phyloP scores from a whole-genome alignment of 2,888 invertebrate genomes.

The Drosophila austrosaltans region DNA sequence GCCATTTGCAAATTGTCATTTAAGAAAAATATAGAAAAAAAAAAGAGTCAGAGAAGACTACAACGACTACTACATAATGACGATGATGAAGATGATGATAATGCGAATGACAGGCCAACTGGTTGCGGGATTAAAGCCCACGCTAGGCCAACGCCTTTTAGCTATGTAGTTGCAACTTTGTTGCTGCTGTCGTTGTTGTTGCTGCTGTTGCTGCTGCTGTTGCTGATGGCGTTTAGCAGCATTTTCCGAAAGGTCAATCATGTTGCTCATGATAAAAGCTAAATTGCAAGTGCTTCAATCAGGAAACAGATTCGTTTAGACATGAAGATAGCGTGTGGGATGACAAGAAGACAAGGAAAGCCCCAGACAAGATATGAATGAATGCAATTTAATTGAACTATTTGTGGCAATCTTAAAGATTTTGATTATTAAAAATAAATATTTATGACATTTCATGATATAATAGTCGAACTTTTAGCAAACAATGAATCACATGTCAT shows the following conservation, averaged over 20 bases:
- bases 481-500: too few relatives aligned
- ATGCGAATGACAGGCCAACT: constrained; percentile 43
- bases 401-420: too few relatives aligned
- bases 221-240: constrained; percentile 30
- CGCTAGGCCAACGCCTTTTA: constrained; percentile 52
- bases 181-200: constrained; percentile 22
- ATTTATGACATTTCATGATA: too few relatives aligned
- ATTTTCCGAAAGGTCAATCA: constrained; percentile 55
- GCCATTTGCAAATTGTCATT: constrained; percentile 75
- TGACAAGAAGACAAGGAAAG: too few relatives aligned
- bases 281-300: constrained; percentile 8
- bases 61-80: constrained; percentile 33
- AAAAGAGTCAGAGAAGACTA: constrained; percentile 24
- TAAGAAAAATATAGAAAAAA: constrained; percentile 16
- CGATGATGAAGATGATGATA: constrained; percentile 23
- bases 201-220: constrained; percentile 8
- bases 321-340: not conserved
- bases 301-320: constrained; percentile 8
- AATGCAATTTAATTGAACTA: too few relatives aligned
- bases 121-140: constrained; percentile 40
- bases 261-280: constrained; percentile 22
- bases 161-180: not conserved
- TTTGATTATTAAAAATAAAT: too few relatives aligned
- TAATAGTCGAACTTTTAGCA: too few relatives aligned
- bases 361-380: not conserved